Percentiles rank a stretch among this genome's conserved stretches.
phyloP scores from a whole-genome alignment of 2,113 vertebrate species.

The Epinephelus fuscoguttatus region DNA sequence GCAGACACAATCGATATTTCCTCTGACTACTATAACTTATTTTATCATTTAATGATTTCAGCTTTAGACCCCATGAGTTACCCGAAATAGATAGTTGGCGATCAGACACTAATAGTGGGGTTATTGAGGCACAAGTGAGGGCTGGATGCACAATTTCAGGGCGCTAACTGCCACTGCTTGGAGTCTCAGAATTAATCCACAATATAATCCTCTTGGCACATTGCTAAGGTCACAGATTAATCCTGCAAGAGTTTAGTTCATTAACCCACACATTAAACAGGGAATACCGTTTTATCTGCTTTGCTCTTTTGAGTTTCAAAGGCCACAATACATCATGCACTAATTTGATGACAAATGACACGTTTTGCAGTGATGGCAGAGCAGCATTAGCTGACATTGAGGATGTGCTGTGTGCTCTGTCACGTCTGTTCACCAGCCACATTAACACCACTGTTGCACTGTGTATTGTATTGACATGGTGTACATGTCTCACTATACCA shows the following conservation, averaged over 20 bases:
- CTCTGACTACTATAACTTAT: neutral
- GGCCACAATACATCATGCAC: neutral
- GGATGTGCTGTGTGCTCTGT: neutral
- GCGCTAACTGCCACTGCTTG: constrained; percentile 31
- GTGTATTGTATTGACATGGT: too few relatives aligned
- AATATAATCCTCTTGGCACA: constrained; percentile 67
- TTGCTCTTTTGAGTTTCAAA: constrained; percentile 24
- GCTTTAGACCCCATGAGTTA: neutral
- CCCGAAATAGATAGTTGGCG: neutral
- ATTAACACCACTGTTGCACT: too few relatives aligned
- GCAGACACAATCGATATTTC: constrained; percentile 3
- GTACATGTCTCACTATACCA: too few relatives aligned
- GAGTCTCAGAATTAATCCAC: constrained; percentile 58
- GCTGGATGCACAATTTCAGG: constrained; percentile 24
- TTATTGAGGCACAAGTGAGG: constrained; percentile 16
- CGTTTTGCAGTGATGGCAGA: neutral
- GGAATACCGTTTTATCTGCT: neutral
- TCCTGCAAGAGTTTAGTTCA: constrained; percentile 54
- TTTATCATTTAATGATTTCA: neutral
- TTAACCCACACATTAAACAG: constrained; percentile 51
- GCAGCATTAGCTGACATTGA: neutral
- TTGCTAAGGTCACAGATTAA: constrained; percentile 63
- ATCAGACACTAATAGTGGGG: neutral
- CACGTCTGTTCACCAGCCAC: too few relatives aligned
- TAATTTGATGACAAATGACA: neutral